Evolutionary conservation across 1,140 invertebrate species (phyloP), one percentile per base, ranked within the genome.

Genomic region (Drosophila prosaltans): DNA sequence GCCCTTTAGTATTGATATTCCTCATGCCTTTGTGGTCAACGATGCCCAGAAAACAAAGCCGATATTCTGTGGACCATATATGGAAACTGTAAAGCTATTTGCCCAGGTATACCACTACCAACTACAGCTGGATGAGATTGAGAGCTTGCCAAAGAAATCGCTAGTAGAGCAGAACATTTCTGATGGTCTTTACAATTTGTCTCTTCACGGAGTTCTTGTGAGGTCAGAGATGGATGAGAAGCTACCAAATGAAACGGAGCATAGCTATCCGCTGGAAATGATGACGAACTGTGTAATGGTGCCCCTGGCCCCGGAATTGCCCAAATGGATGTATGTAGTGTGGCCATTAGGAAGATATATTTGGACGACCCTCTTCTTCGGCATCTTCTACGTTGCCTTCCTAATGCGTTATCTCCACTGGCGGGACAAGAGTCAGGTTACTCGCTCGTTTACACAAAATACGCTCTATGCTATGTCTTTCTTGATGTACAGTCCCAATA

Each of bases 261-360:
- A 81, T 24, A 89, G 81, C 30, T 90, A 91, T 61, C 90, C 90
- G 0, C 16, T 91, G 6, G 79, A 85, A 51, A 41, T 81, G 16
- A 64, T 78, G 65, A 74, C 61, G 11, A 89, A 72, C 48, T 91
- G 90, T 59, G 78, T 91, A 10, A 91, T 91, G 90, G 90, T 91
- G 2, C 90, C 90, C 0, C 66, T 91, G 1, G 79, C 84, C 0
- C 83, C 88, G 21, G 90, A 91, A 77, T 28, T 91, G 63, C 83
- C 90, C 57, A 90, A 89, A 40, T 91, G 81, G 84, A 75, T 78
- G 79, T 91, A 91, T 41, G 64, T 91, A 45, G 72, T 91, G 1
- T 91, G 90, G 90, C 86, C 90, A 0, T 54, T 91, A 62, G 90
- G 84, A 4, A 73, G 68, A 1, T 91, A 80, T 36, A 79, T 90